Base-by-base conservation (phyloP, 1,140 invertebrate species). In the Acromyrmex heyeri region DNA sequence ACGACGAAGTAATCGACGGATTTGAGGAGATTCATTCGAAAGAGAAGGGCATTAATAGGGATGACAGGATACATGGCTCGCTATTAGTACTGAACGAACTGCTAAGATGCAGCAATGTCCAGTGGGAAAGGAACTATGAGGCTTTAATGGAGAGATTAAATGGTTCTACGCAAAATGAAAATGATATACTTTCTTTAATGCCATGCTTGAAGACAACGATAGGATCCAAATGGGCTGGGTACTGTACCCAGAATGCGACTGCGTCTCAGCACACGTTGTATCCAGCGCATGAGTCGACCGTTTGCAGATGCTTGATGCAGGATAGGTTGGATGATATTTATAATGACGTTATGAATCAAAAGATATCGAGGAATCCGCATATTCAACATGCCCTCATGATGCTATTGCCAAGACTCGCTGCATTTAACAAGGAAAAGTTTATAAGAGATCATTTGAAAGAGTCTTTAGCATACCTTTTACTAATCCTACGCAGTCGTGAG, bases 21-120 rank as follows among this genome's bases (percentile, higher is more conserved):
- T 97, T 99, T 93, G 96, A 97, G 86, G 98, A 98, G 24, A 93
- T 96, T 61, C 95, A 96, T 62, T 94, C 95, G 0, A 96, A 96
- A 93, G 98, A 98, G 91, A 97, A 97, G 92, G 97, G 98, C 24
- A 96, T 98, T 77, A 97, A 97, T 8, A 96, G 96, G 88, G 99
- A 99, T 92, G 99, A 99, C 93, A 96, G 97, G 93, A 97, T 99
- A 34, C 99, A 99, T 94, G 99, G 99, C 16, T 98, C 98, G 1
- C 95, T 99, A 0, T 96, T 99, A 16, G 98, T 99, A 16, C 95
- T 99, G 2, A 99, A 99, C 95, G 99, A 99, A 94, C 95, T 99
- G 0, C 95, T 99, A 2, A 95, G 99, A 86, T 99, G 98, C 92
- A 98, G 98, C 65, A 99, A 99, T 95, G 96, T 98, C 3, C 96